Base-by-base conservation (phyloP, 2,113 vertebrate genomes). In the Oreochromis aureus region DNA sequence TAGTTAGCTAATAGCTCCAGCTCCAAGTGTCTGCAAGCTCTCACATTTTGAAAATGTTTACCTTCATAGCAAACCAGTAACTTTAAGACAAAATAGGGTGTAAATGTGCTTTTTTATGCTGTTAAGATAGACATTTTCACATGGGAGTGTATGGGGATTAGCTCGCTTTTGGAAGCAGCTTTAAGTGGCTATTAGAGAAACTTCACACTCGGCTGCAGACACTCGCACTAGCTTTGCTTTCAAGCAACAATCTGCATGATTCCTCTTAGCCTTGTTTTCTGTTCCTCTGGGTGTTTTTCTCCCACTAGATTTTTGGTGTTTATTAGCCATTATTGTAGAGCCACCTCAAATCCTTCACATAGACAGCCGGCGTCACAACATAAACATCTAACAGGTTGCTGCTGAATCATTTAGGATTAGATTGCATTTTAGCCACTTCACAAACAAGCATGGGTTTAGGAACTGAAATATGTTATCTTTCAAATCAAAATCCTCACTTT, bases 281-380 rank as follows among this genome's bases (percentile, higher is more conserved):
- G 34, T 69, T 22, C 19, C 63, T 41, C 63, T 41, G 63, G 63
- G 63, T 69, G 34, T 41, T 69, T 34, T 69, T 69, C 63, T 41
- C 63, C 63, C 63, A 3, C 41, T 69, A 69, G 34, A 69, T 41
- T 69, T 69, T 41, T 69, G 63, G 19, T 69, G 19, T 69, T 41
- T 41, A 69, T 41, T 69, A 15, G 36, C 63, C 63, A 22, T 69
- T 69, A 15, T 22, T 69, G 63, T 34, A 41, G 63, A 41, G 2
- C 63, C 63, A 41, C 6, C 63, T 41, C 3, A 69, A 69, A 69
- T 22, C 63, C 34, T 69, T 7, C 19, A 41, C 4, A 3, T 8
- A 69, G 63, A 69, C 6, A 69, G 63, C 0, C 0, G 1, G 0
- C 11, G 0, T 69, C 34, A 41, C 19, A 39, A 5, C 63, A 41